Base-by-base conservation (phyloP, 2,113 vertebrate genomes). In the Tyto alba region DNA sequence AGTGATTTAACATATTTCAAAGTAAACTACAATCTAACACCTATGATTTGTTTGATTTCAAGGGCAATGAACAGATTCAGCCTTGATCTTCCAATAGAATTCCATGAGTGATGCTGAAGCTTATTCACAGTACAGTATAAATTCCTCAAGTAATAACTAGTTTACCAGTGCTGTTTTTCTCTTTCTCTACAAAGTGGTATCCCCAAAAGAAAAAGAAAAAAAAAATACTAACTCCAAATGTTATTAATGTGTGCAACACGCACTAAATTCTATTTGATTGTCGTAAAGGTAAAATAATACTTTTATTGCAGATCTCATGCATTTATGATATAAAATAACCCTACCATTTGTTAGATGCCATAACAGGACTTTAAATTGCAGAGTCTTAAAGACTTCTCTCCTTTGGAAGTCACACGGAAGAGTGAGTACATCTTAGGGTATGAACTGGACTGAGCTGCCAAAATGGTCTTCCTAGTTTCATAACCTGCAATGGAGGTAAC, bases 261-360 rank as follows among this genome's bases (percentile, higher is more conserved):
- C 18, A 67, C 53, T 18, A 67, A 48, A n/a, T 63, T 36, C 0
- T 56, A 13, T 60, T 81, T 57, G 5, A 43, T 20, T 40, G 14
- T 32, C 40, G 8, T 23, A 74, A 77, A 84, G 9, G 4, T 74
- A 78, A 88, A 76, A 38, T 55, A 64, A 26, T 23, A 41, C 3
- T 43, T 68, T 18, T 25, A 52, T 72, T 52, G 19, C 11, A 62
- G 11, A 14, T 79, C 17, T 38, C 21, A 47, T 34, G 6, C 48
- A 19, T 41, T 66, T 75, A 30, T 22, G 3, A 25, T 19, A 38
- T 20, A 55, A 78, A 85, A 92, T 30, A 85, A 20, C 6, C 2
- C 3, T 43, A 38, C 1, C 0, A 19, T n/a, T 62, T 75, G 0
- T 57, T 72, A 74, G 81, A 66, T 57, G 9, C 0, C 12, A 10